A percentile compares a stretch with the other conserved stretches of the same genome.
These are phyloP conservation scores for Hephaestus fuliginosus DNA, from an alignment of 2,797 vertebrate species.

Conservation along the genomic window DNA sequence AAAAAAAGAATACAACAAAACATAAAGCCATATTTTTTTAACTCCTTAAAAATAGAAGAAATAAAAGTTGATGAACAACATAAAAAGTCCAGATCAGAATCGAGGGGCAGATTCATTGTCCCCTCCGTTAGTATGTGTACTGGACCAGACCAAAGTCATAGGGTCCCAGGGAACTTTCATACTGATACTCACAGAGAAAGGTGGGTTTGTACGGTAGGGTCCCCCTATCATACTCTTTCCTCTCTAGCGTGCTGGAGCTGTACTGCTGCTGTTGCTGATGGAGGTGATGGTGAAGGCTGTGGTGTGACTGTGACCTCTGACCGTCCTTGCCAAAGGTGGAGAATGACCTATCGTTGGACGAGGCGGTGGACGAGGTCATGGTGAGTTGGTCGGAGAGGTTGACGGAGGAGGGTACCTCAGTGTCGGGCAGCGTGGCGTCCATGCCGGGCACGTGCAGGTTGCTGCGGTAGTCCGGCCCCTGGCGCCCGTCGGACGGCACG, in stretches of 20 bases:
- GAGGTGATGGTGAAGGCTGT: constrained; percentile 86
- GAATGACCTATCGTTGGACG: constrained; percentile 95
- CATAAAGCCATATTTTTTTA: constrained; percentile 49
- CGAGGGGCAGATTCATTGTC: constrained; percentile 57
- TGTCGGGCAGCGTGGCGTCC: constrained; percentile 98
- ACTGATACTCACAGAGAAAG: constrained; percentile 98
- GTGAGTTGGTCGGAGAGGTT: constrained; percentile 86
- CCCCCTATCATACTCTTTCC: constrained; percentile 95
- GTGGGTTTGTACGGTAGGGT: constrained; percentile 96
- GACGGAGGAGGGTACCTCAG: constrained; percentile 93
- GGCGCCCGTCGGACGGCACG: constrained; percentile 94
- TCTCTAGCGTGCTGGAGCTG: constrained; percentile 92
- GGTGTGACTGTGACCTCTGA: constrained; percentile 91
- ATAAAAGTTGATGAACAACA: constrained; percentile 56
- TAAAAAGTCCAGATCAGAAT: constrained; percentile 79
- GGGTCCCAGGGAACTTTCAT: constrained; percentile 81
- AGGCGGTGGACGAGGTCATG: constrained; percentile 75
- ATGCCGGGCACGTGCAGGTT: constrained; percentile 99
- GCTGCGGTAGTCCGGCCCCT: constrained; percentile 98
- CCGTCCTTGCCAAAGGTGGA: constrained; percentile 99
- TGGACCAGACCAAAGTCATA: constrained; percentile 82
- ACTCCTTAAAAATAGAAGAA: constrained; percentile 66
- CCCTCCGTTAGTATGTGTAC: constrained; percentile 76
- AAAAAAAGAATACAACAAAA: constrained; percentile 54
- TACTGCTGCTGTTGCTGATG: constrained; percentile 82